Evolutionary conservation across 2,888 invertebrate species (phyloP), one percentile per base, ranked within the genome.

Genomic region (Idaea dimidiata): DNA sequence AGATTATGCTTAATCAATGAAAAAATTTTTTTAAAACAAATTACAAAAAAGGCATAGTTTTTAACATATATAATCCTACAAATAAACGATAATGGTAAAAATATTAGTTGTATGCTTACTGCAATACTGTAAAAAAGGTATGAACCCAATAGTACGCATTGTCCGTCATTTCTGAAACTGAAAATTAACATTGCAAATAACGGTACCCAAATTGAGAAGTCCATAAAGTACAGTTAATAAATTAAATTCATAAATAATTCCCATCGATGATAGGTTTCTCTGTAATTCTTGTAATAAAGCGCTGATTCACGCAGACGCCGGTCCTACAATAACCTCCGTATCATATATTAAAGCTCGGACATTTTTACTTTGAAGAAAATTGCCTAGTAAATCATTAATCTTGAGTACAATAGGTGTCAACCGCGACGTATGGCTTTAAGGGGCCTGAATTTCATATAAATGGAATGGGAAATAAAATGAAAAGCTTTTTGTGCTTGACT

Each of bases 311-410:
- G 64, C 55, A 60, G 61, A 56, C 62, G 65, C 64, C 66, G 64
- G 54, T 63, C 64, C 64, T 62, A 64, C 65, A 71, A 71, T 68
- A 72, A 71, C 70, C 69, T 67, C 64, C 68, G 65, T 65, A 68
- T 68, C 67, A 72, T 72, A 73, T 75, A 75, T 74, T 76, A 78
- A 74, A 72, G 64, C 71, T 72, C 70, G 72, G 73, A 77, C 78
- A 80, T 81, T 84, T 87, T 86, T 81, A 81, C 77, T 80, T 79
- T 68, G 74, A 80, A 83, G 83, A 88, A 89, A 88, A 89, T 88
- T 89, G 86, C 82, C 86, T 84, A 71, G 81, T 83, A 80, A 80
- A 84, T 84, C 90, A 91, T 91, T 91, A 89, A 91, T 91, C 91
- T 90, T 80, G 71, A 67, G 77, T 78, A 90, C 91, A 91, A 91